Percentiles rank a stretch among this genome's conserved stretches.
Conservation (phyloP, 2,888 invertebrate species). For the Sminthurinus aureus region DNA sequence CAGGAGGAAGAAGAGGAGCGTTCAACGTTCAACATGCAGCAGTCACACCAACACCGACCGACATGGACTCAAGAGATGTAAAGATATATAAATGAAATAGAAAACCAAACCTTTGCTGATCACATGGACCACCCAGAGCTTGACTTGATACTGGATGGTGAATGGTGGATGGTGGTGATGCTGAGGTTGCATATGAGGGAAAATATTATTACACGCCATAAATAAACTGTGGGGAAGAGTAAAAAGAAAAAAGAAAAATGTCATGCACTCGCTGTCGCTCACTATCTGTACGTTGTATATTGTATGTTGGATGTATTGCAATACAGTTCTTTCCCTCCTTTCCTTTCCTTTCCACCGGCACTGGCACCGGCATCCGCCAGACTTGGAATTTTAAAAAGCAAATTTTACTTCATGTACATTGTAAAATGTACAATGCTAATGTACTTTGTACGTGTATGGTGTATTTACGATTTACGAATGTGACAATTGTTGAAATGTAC, state of each 20-base stretch:
- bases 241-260: neutral
- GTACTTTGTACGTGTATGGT: too few relatives aligned
- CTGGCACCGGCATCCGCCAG: slow-evolving; percentile 20
- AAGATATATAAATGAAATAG: neutral
- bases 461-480: too few relatives aligned
- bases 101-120: slow-evolving; percentile 6
- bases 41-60: neutral
- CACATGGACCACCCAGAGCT: slow-evolving; percentile 24
- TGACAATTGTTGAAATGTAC: too few relatives aligned
- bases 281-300: too few relatives aligned
- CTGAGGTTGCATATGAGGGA: slow-evolving; percentile 8
- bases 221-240: slow-evolving; percentile 27
- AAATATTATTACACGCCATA: slow-evolving; percentile 40
- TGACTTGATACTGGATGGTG: too few relatives aligned
- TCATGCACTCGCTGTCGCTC: neutral
- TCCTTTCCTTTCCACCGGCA: too few relatives aligned
- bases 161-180: too few relatives aligned
- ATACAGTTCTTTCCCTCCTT: too few relatives aligned
- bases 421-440: slow-evolving; percentile 13
- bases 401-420: slow-evolving; percentile 25
- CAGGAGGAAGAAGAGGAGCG: neutral
- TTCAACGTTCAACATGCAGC: neutral
- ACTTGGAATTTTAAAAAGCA: slow-evolving; percentile 38
- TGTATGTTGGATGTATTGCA: too few relatives aligned
- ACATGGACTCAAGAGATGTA: neutral